Conservation (phyloP, 2,113 vertebrate genomes). For the Ictidomys tridecemlineatus region DNA sequence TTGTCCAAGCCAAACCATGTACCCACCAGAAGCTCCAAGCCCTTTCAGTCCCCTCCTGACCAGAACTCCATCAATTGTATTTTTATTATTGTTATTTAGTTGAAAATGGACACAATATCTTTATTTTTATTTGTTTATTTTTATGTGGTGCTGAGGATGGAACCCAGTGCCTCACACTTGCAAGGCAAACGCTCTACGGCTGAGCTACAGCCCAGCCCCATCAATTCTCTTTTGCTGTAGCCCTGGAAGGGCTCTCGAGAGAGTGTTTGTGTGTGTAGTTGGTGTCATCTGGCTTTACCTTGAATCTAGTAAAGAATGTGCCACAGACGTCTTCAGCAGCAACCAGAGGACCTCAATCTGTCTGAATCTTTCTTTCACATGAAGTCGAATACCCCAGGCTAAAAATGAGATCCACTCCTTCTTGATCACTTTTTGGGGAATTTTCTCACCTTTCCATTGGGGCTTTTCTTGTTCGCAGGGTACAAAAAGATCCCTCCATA, state of each 20-base stretch:
- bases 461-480: conserved; percentile 95
- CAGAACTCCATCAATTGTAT: background rate
- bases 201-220: no score
- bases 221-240: background rate
- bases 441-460: conserved; percentile 94
- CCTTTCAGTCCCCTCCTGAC: background rate
- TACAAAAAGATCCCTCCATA: conserved; percentile 98
- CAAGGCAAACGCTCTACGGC: no score
- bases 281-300: background rate
- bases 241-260: background rate
- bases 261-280: background rate
- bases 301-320: background rate
- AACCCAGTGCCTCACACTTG: no score
- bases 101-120: no score
- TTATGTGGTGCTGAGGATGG: no score
- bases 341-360: no score
- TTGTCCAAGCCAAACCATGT: background rate
- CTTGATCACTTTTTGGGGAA: background rate
- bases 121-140: no score
- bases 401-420: background rate
- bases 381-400: background rate
- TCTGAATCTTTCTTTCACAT: background rate
- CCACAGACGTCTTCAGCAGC: background rate
- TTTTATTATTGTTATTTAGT: no score
- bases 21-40: background rate